Evolutionary conservation across 37 sponge, comb jelly and placozoan genomes (phyloP).

Genomic region (Ianthella basta): DNA sequence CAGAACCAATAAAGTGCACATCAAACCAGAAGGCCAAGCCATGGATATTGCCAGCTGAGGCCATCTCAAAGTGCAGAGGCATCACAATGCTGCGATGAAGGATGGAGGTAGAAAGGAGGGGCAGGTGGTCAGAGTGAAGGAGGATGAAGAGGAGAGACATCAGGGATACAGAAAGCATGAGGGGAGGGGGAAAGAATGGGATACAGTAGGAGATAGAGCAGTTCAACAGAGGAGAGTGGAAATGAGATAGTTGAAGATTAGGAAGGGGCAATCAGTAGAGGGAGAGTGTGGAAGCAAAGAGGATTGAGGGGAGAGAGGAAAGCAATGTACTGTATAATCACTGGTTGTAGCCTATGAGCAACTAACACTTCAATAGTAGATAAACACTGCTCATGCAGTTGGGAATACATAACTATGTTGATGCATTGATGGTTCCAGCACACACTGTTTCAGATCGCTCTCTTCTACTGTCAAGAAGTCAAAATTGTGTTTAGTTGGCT

Average conservation of each 20-base stretch:
- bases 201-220: not conserved
- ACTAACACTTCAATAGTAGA: no score
- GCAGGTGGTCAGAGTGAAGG: not conserved
- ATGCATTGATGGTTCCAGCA: no score
- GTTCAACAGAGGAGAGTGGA: not conserved
- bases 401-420: no score
- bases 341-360: no score
- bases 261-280: not conserved
- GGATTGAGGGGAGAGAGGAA: slow-evolving; percentile 2
- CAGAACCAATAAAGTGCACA: slow-evolving; percentile 84
- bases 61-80: slow-evolving; percentile 60
- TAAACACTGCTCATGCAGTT: no score
- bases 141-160: not conserved
- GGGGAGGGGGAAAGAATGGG: not conserved
- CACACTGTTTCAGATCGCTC: slow-evolving; percentile 73
- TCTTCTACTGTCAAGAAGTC: slow-evolving; percentile 83
- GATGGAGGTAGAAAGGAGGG: not conserved
- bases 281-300: not conserved
- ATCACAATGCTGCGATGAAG: slow-evolving; percentile 59
- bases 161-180: not conserved
- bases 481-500: slow-evolving; percentile 75
- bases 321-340: not conserved
- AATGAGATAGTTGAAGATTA: not conserved
- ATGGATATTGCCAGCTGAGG: slow-evolving; percentile 75
- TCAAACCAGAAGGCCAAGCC: slow-evolving; percentile 99